Conservation (phyloP, 2,797 vertebrate genomes). For the Paratrypauchen microcephalus region DNA sequence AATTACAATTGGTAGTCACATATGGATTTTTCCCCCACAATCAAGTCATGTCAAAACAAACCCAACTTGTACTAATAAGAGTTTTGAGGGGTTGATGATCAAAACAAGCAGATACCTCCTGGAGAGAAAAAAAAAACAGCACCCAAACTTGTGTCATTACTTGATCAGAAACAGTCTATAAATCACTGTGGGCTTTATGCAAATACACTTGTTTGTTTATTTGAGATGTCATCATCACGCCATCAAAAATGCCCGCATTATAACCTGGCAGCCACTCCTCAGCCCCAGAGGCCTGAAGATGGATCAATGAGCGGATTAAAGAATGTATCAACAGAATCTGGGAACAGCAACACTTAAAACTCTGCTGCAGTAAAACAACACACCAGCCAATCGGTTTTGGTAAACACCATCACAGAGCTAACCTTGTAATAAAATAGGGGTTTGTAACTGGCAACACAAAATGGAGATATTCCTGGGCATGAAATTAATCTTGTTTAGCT, state of each 20-base stretch:
- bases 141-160: conserved; percentile 7
- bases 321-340: conserved; percentile 23
- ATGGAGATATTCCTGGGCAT: conserved; percentile 24
- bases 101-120: conserved; percentile 5
- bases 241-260: neutral
- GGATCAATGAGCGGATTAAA: conserved; percentile 31
- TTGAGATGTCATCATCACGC: neutral
- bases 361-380: conserved; percentile 6
- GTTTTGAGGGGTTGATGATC: too few species aligned
- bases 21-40: neutral
- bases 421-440: neutral
- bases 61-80: too few species aligned
- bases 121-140: neutral
- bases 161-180: neutral
- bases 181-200: neutral
- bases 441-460: conserved; percentile 1
- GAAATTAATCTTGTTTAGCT: conserved; percentile 18
- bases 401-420: neutral
- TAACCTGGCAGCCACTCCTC: conserved; percentile 25
- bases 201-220: neutral
- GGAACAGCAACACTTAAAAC: neutral
- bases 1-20: too few species aligned
- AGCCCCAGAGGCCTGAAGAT: conserved; percentile 20
- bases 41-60: neutral
- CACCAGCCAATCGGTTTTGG: conserved; percentile 4